Percentiles rank a stretch among this genome's conserved stretches.
phyloP scores from a whole-genome alignment of 1,140 invertebrate genomes.

The Mercenaria mercenaria region DNA sequence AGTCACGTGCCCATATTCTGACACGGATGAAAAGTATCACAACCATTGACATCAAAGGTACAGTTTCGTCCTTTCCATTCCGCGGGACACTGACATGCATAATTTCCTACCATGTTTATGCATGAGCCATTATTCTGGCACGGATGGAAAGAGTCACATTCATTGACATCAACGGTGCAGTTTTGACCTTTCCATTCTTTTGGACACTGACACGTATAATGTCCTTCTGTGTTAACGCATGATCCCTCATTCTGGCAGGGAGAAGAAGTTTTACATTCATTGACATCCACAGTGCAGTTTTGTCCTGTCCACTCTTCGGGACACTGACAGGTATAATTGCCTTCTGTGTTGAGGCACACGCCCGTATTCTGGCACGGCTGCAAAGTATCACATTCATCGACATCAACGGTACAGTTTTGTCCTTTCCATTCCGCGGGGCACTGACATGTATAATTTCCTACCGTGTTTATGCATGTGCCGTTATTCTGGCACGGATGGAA shows the following conservation, averaged over 20 bases:
- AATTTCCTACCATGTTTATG: no score
- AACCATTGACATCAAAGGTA: no score
- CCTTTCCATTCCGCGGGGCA: not conserved
- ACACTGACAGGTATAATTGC: not conserved
- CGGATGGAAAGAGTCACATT: not conserved
- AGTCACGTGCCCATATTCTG: no score
- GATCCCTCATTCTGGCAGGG: slow-evolving; percentile 44
- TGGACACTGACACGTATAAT: slow-evolving; percentile 58
- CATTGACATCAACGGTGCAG: slow-evolving; percentile 27
- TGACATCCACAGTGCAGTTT: not conserved
- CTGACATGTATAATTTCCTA: not conserved
- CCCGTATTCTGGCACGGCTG: not conserved
- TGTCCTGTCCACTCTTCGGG: not conserved
- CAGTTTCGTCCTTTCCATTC: no score
- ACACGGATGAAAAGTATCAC: no score
- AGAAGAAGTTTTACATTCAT: not conserved
- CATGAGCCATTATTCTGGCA: no score
- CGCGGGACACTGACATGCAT: no score
- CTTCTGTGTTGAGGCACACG: not conserved
- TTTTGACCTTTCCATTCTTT: slow-evolving; percentile 39
- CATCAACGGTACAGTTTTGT: not conserved
- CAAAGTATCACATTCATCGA: not conserved
- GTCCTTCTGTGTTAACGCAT: slow-evolving; percentile 42
- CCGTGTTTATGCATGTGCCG: not conserved
- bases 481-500: not conserved